Conservation (phyloP, 2,888 invertebrate genomes). For the Stenodema calcarata region DNA sequence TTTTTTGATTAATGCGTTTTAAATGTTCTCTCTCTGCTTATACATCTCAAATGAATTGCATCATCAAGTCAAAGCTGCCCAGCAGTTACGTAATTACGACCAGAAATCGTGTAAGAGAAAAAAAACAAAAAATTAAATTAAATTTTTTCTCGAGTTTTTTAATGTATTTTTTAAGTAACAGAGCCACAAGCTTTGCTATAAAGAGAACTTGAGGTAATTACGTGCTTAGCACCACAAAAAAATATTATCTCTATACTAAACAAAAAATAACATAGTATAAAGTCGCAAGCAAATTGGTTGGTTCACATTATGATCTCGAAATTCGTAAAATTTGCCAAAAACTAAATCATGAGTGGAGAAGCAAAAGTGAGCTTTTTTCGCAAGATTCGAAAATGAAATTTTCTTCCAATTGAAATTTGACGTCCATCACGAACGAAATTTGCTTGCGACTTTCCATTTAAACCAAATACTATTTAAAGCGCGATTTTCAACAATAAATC, state of each 20-base stretch:
- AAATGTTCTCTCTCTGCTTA: not conserved
- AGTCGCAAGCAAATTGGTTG: conserved; percentile 30
- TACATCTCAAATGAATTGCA: not conserved
- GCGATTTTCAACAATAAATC: conserved; percentile 20
- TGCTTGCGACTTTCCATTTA: conserved; percentile 9
- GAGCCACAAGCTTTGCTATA: conserved; percentile 34
- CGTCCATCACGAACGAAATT: not conserved
- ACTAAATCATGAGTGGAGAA: too few species aligned
- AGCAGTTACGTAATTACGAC: too few species aligned
- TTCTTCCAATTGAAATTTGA: too few species aligned
- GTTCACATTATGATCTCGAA: too few species aligned
- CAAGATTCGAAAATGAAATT: too few species aligned
- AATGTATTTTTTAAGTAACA: conserved; percentile 30
- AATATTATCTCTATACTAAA: conserved; percentile 19
- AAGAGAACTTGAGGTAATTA: conserved; percentile 40
- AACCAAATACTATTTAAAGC: conserved; percentile 37
- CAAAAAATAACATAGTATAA: conserved; percentile 17
- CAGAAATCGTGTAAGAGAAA: too few species aligned
- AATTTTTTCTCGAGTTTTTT: not conserved
- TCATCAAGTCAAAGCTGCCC: not conserved
- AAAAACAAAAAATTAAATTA: not conserved
- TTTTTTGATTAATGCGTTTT: conserved; percentile 19
- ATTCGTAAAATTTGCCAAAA: too few species aligned
- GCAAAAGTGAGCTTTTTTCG: not conserved
- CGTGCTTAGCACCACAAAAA: conserved; percentile 47